Base-by-base conservation (phyloP, 1,140 invertebrate species). In the Stenopsyche tienmushanensis region DNA sequence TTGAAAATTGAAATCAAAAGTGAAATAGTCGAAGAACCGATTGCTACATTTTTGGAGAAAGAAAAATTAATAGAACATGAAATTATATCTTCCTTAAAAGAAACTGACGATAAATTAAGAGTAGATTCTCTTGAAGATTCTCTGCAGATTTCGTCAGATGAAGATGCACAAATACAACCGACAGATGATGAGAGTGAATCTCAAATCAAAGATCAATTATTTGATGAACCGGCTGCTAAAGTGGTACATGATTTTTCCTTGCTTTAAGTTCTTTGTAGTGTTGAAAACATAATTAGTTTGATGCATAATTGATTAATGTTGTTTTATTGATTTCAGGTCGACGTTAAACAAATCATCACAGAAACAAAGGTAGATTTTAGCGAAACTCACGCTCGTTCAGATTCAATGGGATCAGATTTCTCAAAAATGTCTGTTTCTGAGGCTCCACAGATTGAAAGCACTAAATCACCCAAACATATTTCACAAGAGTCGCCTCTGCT, bases 391-490 rank as follows among this genome's bases (percentile, higher is more conserved):
- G 78, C 77, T 5, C 78, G 78, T 68, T 79, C 77, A 13, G 78
- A 81, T 71, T 81, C 79, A 17, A 69, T 76, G 9, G 76, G 77
- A n/a, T 81, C 78, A 23, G 79, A 81, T 62, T 57, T 72, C 34
- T 76, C 76, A 17, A 64, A 53, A 52, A 50, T 13, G 25, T 63
- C 60, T 25, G 18, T 25, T 41, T 64, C 62, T 9, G 62, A 64
- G 2, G 41, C 29, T 2, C 44, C 52, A 1, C 62, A 54, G 26
- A 24, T 54, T 17, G 62, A 54, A 25, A 53, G 25, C 23, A 20
- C 49, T 34, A 52, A 5, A 64, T 68, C 44, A 42, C 66, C 49
- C 53, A 68, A 60, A 23, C 57, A 60, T 21, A 15, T 47, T n/a
- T 60, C 77, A 0, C 75, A 77, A 72, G 79, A 79, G 60, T 80